Evolutionary conservation across 2,888 invertebrate species (phyloP), one percentile per base, ranked within the genome.

Genomic region (Orthosia cruda): DNA sequence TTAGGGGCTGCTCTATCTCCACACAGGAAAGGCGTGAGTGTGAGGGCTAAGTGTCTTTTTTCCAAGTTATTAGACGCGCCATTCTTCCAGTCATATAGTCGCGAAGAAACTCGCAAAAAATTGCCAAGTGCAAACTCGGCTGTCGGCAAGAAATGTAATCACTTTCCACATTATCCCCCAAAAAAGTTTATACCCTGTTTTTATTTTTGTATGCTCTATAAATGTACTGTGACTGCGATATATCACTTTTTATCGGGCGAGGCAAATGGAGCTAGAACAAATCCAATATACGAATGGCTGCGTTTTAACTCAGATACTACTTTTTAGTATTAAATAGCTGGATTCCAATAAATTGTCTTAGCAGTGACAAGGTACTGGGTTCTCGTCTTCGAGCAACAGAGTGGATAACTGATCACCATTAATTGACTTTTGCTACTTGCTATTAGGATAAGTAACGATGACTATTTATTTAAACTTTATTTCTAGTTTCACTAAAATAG

Each of bases 21-120:
- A 87, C 88, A 88, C 87, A 88, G 89, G 88, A 90, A 91, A 90
- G 90, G 89, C 90, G 91, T 87, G 90, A 93, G 92, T 91, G 92
- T 91, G 93, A 87, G 87, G 88, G 87, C 94, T 93, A 94, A 95
- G 94, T 95, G 93, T 92, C 93, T 94, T 94, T 87, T 94, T 94
- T 94, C 93, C 93, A 91, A 93, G 92, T 94, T 95, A 95, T 95
- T 95, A 94, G 92, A 93, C 92, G 85, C 87, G 77, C 76, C 91
- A 91, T 93, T 88, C 90, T 88, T 81, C 84, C 77, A 87, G 85
- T 84, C 87, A 88, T 87, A 89, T 86, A 87, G 89, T 85, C 84
- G 85, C 80, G 76, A 77, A 87, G 85, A 81, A 83, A 85, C 80
- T 65, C 84, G 85, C 90, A 94, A 93, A 94, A 94, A 94, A 93